These are phyloP conservation scores for Myotis vivesi DNA, from an alignment of 2,797 vertebrate genomes.

Conservation along the genomic window DNA sequence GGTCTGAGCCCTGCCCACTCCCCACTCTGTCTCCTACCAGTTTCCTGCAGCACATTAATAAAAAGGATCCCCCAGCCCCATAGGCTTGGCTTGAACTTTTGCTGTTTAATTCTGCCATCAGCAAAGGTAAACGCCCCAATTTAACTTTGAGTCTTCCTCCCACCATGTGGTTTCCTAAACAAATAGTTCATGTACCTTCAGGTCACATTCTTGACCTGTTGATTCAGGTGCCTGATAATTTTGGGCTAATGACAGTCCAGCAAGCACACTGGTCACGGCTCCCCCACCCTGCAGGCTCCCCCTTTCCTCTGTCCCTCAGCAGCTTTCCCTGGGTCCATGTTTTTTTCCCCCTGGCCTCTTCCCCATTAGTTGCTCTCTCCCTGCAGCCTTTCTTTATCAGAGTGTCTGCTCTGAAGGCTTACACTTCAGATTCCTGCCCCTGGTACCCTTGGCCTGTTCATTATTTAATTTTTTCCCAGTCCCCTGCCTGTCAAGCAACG, in stretches of 20 bases:
- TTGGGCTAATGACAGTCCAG: conserved; percentile 15
- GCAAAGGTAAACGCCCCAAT: conserved; percentile 46
- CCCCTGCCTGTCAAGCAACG: not conserved
- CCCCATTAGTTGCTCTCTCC: conserved; percentile 27
- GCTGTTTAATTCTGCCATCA: not conserved
- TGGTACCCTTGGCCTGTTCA: not conserved
- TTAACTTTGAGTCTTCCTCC: conserved; percentile 31
- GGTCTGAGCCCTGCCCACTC: not conserved
- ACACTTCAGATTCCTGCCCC: not conserved
- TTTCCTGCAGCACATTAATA: not conserved
- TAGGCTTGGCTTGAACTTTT: not conserved
- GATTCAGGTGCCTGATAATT: conserved; percentile 65
- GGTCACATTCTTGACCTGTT: conserved; percentile 71
- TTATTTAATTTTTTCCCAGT: conserved; percentile 40
- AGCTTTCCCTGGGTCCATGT: not conserved
- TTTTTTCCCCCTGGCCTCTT: not conserved
- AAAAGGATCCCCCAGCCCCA: not conserved
- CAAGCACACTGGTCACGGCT: not conserved
- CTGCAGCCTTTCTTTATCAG: not conserved
- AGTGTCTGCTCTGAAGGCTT: not conserved
- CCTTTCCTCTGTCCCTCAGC: not conserved
- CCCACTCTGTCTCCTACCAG: not conserved
- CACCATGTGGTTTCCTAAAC: conserved; percentile 60
- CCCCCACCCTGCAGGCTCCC: not conserved
- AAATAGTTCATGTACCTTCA: not conserved